Base-by-base conservation (phyloP, 2,888 invertebrate species). In the Acronicta leporina region DNA sequence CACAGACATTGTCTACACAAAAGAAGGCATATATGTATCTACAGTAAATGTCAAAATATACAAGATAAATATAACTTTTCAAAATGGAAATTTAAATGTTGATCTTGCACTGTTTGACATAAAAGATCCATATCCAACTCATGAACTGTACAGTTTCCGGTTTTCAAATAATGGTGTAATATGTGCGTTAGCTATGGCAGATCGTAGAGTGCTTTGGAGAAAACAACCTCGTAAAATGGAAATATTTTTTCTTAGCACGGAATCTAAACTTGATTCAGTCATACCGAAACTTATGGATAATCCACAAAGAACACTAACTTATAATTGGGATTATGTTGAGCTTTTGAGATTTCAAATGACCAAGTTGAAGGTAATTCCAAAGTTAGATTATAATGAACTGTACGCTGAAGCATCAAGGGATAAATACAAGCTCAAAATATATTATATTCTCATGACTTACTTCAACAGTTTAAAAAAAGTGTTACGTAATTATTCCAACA, bases 311-410 rank as follows among this genome's bases (percentile, higher is more conserved):
- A 82, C 71, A 56, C 73, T 94, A 4, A 86, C 85, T 1, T 41
- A 86, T 33, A 75, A 86, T 49, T 90, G 88, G 88, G 94, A 94
- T 66, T 85, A 87, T 5, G 73, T 94, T 48, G 91, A 92, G 80
- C 42, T 87, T 4, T 49, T 93, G 3, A 73, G 92, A 54, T 91
- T 82, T 53, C 89, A 84, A 75, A 76, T 81, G 6, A 78, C 87
- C 33, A 94, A 92, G 74, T 59, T 75, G 2, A 92, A 87, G 64
- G 63, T 63, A 7, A 60, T 90, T 25, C 92, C 92, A 0, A 45
- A 63, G 7, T 48, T 87, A 16, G 82, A 92, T 54, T 89, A 78
- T 41, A 45, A 75, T 7, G 47, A 77, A 20, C 64, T 93, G 3
- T 87, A 86, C 38, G 45, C 63, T 47, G 80, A 85, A 54, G 83